phyloP scores from a whole-genome alignment of 2,888 invertebrate genomes.

The Odiellus spinosus region DNA sequence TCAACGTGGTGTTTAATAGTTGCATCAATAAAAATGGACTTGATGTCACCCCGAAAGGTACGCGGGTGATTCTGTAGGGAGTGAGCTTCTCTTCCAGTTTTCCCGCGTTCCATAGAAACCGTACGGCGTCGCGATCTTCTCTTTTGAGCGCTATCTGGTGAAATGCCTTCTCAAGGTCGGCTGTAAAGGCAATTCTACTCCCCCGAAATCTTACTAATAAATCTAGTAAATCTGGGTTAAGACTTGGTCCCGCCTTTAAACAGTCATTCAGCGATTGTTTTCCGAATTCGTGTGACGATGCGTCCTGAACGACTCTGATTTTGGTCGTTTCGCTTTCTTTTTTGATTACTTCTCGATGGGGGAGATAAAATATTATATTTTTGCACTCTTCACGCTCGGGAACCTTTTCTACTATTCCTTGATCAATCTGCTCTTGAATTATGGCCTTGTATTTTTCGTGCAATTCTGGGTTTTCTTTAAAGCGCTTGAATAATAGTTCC shows the following conservation, averaged over 20 bases:
- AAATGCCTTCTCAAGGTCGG: constrained; percentile 10
- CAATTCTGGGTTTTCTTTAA: no score
- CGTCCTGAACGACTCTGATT: constrained; percentile 7
- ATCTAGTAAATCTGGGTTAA: constrained; percentile 2
- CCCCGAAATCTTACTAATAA: constrained; percentile 10
- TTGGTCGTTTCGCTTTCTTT: no score
- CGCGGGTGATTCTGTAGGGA: background rate
- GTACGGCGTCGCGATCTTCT: constrained; percentile 4
- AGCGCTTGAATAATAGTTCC: no score
- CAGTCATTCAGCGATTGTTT: constrained; percentile 7
- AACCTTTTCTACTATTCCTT: no score
- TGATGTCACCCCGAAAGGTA: constrained; percentile 1
- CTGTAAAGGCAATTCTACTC: constrained; percentile 7
- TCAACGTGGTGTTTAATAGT: constrained; percentile 1
- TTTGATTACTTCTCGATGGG: no score
- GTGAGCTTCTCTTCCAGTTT: no score
- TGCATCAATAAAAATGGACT: constrained; percentile 2
- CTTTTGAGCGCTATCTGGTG: constrained; percentile 4
- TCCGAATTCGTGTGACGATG: constrained; percentile 3
- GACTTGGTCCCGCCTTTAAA: constrained; percentile 4
- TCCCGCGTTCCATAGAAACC: constrained; percentile 5
- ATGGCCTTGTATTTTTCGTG: no score
- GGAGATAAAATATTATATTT: no score
- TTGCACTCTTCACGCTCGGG: no score
- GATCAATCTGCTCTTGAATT: no score